phyloP scores from a whole-genome alignment of 2,888 invertebrate genomes.

The Pseudococcus longispinus region DNA sequence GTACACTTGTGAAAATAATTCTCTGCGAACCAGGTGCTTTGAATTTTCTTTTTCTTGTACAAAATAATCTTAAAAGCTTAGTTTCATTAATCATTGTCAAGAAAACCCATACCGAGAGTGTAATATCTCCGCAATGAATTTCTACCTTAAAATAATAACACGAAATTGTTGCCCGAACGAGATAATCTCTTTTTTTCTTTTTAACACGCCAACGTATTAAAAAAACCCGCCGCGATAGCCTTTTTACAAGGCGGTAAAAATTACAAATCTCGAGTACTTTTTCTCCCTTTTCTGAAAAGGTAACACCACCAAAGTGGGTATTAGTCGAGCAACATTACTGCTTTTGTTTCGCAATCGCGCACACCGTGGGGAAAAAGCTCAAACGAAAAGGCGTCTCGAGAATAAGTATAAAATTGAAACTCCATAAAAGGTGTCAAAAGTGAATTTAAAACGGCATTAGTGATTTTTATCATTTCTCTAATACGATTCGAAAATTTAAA shows the following conservation, averaged over 20 bases:
- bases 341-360: not conserved
- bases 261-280: constrained; percentile 39
- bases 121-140: constrained; percentile 42
- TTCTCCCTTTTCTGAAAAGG: not conserved
- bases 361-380: not conserved
- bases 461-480: constrained; percentile 21
- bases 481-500: constrained; percentile 24
- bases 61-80: constrained; percentile 47
- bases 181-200: constrained; percentile 32
- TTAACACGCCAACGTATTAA: constrained; percentile 1
- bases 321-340: not conserved
- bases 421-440: constrained; percentile 37
- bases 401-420: constrained; percentile 16
- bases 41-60: constrained; percentile 43
- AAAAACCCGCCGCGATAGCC: not conserved
- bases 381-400: not conserved
- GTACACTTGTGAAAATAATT: constrained; percentile 17
- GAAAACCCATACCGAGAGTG: constrained; percentile 14
- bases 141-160: constrained; percentile 28
- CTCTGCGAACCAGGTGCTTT: constrained; percentile 32
- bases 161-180: constrained; percentile 28
- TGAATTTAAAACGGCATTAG: constrained; percentile 42
- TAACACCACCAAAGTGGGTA: constrained; percentile 2
- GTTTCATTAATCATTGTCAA: constrained; percentile 45
- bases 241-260: constrained; percentile 20